phyloP scores from a whole-genome alignment of 1,140 invertebrate genomes.

The Drosophila gunungcola region DNA sequence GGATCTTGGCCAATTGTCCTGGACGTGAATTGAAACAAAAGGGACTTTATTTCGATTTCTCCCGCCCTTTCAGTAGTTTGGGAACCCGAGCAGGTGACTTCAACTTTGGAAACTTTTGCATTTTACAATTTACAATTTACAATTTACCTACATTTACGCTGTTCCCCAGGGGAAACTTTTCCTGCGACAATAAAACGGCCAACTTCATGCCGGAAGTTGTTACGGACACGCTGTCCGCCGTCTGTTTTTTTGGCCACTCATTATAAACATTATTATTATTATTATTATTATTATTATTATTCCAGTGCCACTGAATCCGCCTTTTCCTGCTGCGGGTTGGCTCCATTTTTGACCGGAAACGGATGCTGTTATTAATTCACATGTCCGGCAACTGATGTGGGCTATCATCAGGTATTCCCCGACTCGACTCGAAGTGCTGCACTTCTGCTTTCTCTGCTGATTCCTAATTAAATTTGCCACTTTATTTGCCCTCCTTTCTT shows the following conservation, averaged over 20 bases:
- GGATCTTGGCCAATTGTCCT: slow-evolving; percentile 51
- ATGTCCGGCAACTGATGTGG: slow-evolving; percentile 52
- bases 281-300: slow-evolving; percentile 67
- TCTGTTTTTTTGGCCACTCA: slow-evolving; percentile 55
- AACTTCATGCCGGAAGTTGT: slow-evolving; percentile 68
- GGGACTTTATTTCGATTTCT: slow-evolving; percentile 33
- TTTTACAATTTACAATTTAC: slow-evolving; percentile 43
- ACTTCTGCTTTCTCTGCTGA: slow-evolving; percentile 25
- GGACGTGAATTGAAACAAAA: slow-evolving; percentile 78
- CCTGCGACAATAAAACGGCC: slow-evolving; percentile 38
- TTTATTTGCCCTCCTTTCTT: slow-evolving; percentile 65
- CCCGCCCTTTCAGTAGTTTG: slow-evolving; percentile 47
- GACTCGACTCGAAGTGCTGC: slow-evolving; percentile 12
- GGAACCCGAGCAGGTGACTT: slow-evolving; percentile 78
- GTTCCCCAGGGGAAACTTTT: slow-evolving; percentile 31
- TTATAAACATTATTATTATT: slow-evolving; percentile 69
- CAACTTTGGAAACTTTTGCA: slow-evolving; percentile 70
- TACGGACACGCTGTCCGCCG: slow-evolving; percentile 67
- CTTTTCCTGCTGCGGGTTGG: background rate
- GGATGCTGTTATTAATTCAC: slow-evolving; percentile 80
- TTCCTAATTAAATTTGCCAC: slow-evolving; percentile 79
- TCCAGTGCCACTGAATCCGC: background rate
- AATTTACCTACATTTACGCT: slow-evolving; percentile 50
- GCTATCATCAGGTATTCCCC: slow-evolving; percentile 45
- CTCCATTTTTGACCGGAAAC: slow-evolving; percentile 70